phyloP scores from a whole-genome alignment of 2,888 invertebrate genomes.

The Lingula anatina region DNA sequence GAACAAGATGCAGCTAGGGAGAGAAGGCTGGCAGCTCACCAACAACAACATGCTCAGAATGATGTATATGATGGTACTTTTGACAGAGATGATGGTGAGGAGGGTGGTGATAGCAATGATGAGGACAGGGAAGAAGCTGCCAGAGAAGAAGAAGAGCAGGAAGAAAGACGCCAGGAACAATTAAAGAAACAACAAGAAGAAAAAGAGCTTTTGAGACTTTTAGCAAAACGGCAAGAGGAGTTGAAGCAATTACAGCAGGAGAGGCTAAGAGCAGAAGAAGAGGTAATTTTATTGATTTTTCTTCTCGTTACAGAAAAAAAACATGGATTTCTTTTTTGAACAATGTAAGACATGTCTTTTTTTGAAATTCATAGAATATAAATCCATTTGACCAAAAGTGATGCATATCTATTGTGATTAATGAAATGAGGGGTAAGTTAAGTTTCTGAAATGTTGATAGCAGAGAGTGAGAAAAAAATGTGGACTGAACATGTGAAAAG shows the following conservation, averaged over 20 bases:
- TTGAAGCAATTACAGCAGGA: constrained; percentile 21
- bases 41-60: background rate
- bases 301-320: too few species aligned
- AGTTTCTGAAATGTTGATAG: too few species aligned
- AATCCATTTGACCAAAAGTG: too few species aligned
- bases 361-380: too few species aligned
- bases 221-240: constrained; percentile 28
- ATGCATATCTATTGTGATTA: too few species aligned
- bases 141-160: constrained; percentile 5
- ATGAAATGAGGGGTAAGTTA: too few species aligned
- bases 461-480: too few species aligned
- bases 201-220: constrained; percentile 24
- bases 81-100: background rate
- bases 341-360: too few species aligned
- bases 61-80: background rate
- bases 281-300: constrained; percentile 16
- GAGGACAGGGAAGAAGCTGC: constrained; percentile 12
- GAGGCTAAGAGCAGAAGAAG: constrained; percentile 19
- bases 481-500: too few species aligned
- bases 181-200: constrained; percentile 25
- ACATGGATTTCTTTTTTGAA: too few species aligned
- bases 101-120: constrained; percentile 15
- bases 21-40: constrained; percentile 17
- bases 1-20: constrained; percentile 28
- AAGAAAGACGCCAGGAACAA: constrained; percentile 5